Base-by-base conservation (phyloP, 1,140 invertebrate genomes). In the Drosophila rhopaloa region DNA sequence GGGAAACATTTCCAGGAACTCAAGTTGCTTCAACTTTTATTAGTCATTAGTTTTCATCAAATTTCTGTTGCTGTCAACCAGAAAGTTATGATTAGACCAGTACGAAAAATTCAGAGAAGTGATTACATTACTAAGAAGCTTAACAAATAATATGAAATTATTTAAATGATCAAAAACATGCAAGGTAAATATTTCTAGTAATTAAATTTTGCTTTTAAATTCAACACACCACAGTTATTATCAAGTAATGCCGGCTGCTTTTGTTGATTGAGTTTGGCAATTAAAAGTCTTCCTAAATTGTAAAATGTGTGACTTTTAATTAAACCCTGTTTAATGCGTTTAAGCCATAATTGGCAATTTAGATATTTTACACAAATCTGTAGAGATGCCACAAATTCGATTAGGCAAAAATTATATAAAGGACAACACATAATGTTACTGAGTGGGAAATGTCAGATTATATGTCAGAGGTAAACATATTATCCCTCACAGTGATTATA, bases 11-110 rank as follows among this genome's bases (percentile, higher is more conserved):
- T 56, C 63, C 35, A 53, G 43, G 62, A 70, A 55, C 37, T 35
- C 35, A 19, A 63, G 29, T 35, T 27, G 63, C 27, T 16, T 27
- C 16, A 16, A 35, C 55, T 65, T 65, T 65, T 67, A 51, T 65
- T 65, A 51, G 47, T 37, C 47, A 66, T 70, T 55, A 55, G 29
- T 67, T 67, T 67, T 24, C 24, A 40, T 67, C 27, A 55, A 65
- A 65, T 19, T 43, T 32, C 29, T 32, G 56, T 37, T 11, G 29
- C 40, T 35, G 11, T 63, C 9, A 5, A 35, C n/a, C 65, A n/a
- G 6, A 41, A 44, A 16, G 9, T 35, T 60, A 14, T 56, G 19
- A 62, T 59, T 41, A 40, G 50, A 43, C 19, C 48, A 50, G 46
- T 35, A 4, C 1, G 4, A 32, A 32, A 32, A 9, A 14, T 10